Evolutionary conservation across 2,888 invertebrate genomes (phyloP).

Genomic region (Pseudococcus longispinus): DNA sequence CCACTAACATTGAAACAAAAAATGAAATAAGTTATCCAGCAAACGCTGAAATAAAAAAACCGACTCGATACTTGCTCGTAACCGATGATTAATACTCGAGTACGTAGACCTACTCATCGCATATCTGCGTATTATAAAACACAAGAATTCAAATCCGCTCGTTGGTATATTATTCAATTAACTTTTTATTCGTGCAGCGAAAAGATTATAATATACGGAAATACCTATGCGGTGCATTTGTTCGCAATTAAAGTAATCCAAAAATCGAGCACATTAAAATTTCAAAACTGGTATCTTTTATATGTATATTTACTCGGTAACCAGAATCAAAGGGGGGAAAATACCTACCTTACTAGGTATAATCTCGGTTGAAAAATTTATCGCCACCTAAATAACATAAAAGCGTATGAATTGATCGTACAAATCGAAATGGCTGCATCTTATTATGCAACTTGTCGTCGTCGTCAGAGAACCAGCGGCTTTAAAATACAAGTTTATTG

Average conservation of each 20-base stretch:
- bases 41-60: not conserved
- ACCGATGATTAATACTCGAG: not conserved
- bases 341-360: not conserved
- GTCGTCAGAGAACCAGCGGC: not conserved
- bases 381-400: not conserved
- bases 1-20: too few species aligned
- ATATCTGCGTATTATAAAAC: not conserved
- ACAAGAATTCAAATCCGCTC: not conserved
- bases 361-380: not conserved
- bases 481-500: constrained; percentile 32
- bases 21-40: too few species aligned
- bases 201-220: not conserved
- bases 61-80: not conserved
- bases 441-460: constrained; percentile 34
- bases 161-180: not conserved
- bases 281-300: constrained; percentile 9
- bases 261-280: constrained; percentile 15
- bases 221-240: not conserved
- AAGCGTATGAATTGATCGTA: constrained; percentile 11
- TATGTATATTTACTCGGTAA: not conserved
- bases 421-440: constrained; percentile 14
- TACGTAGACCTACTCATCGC: not conserved
- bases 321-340: not conserved
- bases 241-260: not conserved
- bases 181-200: not conserved